Evolutionary conservation across 2,113 vertebrate species (phyloP).

Genomic region (Telmatochromis sp.): DNA sequence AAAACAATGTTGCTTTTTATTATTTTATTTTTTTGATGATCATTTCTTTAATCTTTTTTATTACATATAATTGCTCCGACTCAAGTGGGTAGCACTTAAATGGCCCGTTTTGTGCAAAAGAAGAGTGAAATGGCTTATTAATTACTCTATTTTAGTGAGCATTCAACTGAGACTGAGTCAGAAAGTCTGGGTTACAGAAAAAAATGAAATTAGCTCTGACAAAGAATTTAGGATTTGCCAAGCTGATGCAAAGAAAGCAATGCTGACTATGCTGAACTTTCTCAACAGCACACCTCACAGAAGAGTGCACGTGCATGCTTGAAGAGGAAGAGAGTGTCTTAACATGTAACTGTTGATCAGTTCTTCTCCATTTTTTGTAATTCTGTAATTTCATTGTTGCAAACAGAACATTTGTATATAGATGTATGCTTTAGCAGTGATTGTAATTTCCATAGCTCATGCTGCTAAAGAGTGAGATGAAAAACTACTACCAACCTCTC

Average conservation of each 20-base stretch:
- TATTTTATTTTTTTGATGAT: background rate
- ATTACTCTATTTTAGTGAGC: background rate
- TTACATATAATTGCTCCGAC: background rate
- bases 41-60: background rate
- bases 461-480: background rate
- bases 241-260: background rate
- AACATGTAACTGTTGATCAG: background rate
- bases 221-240: background rate
- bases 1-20: background rate
- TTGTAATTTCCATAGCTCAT: background rate
- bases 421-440: rapidly evolving
- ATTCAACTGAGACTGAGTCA: background rate
- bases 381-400: background rate
- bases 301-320: background rate
- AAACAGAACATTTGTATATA: background rate
- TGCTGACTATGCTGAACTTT: background rate
- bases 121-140: background rate
- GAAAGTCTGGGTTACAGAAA: background rate
- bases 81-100: background rate
- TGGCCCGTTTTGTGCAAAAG: background rate
- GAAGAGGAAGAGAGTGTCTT: background rate
- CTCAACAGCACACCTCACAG: background rate
- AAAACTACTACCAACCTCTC: background rate
- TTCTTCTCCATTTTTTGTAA: background rate
- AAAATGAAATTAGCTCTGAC: rapidly evolving